Evolutionary conservation across 1,140 invertebrate genomes (phyloP).

Genomic region (Musca domestica): DNA sequence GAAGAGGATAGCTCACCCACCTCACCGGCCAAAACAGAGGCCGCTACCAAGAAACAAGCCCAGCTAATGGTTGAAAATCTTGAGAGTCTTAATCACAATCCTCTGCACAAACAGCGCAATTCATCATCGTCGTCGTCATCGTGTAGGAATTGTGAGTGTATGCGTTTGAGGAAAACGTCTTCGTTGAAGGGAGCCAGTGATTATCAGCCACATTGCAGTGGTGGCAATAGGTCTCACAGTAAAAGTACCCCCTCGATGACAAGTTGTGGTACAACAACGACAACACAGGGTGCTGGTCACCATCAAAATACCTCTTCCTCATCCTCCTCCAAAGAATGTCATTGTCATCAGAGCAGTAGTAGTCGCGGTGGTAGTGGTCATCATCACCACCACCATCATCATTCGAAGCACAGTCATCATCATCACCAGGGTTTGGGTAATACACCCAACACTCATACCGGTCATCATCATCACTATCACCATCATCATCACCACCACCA

Average conservation of each 20-base stretch:
- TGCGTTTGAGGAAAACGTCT: slow-evolving; percentile 43
- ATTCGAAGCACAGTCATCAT: slow-evolving; percentile 24
- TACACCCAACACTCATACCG: slow-evolving; percentile 18
- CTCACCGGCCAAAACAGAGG: slow-evolving; percentile 33
- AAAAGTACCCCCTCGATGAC: slow-evolving; percentile 44
- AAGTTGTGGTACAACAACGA: slow-evolving; percentile 11
- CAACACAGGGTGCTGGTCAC: slow-evolving; percentile 6
- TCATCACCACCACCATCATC: slow-evolving; percentile 30
- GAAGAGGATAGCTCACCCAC: slow-evolving; percentile 48
- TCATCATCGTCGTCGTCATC: background rate
- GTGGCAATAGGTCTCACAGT: slow-evolving; percentile 22
- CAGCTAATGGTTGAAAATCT: slow-evolving; percentile 42
- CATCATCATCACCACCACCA: slow-evolving; percentile 33
- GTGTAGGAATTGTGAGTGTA: slow-evolving; percentile 39
- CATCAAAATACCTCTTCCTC: slow-evolving; percentile 25
- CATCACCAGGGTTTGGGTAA: slow-evolving; percentile 27
- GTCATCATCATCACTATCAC: slow-evolving; percentile 29
- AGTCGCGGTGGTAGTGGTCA: slow-evolving; percentile 23
- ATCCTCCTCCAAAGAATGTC: slow-evolving; percentile 2
- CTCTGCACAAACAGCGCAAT: slow-evolving; percentile 27
- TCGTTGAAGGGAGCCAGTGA: slow-evolving; percentile 44
- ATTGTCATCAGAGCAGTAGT: background rate
- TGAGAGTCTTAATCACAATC: slow-evolving; percentile 33
- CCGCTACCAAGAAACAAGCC: slow-evolving; percentile 37
- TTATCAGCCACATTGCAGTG: slow-evolving; percentile 25